A percentile compares a stretch with the other conserved stretches of the same genome.
These are phyloP conservation scores for Chaenocephalus aceratus DNA, from an alignment of 2,113 vertebrate genomes.

Conservation along the genomic window DNA sequence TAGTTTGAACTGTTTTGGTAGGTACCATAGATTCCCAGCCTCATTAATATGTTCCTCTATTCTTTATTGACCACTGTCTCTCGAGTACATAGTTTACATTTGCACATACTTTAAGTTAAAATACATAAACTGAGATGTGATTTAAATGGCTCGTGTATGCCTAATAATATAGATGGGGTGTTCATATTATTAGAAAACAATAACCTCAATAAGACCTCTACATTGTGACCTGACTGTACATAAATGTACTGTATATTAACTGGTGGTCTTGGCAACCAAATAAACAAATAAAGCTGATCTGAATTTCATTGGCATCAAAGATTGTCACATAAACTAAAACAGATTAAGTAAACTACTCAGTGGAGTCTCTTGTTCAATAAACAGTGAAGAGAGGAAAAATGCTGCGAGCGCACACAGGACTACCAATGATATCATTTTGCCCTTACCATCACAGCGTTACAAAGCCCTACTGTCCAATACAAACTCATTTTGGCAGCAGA, in stretches of 20 bases:
- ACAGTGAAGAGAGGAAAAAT: conserved; percentile 11
- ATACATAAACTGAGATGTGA: too few species aligned
- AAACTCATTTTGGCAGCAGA: conserved; percentile 50
- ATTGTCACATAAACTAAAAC: background rate
- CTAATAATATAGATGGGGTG: too few species aligned
- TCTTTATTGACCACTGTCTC: too few species aligned
- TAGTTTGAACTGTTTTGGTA: too few species aligned
- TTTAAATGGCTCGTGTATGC: too few species aligned
- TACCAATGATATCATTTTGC: conserved; percentile 21
- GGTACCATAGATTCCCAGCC: too few species aligned
- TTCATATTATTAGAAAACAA: too few species aligned
- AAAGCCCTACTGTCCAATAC: conserved; percentile 59
- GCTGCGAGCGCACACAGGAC: conserved; percentile 18
- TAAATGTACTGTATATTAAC: background rate
- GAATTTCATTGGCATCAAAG: background rate
- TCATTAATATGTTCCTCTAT: too few species aligned
- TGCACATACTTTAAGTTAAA: too few species aligned
- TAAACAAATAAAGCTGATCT: background rate
- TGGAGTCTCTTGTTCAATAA: conserved; percentile 7
- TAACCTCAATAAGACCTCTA: background rate
- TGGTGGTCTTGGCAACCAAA: background rate
- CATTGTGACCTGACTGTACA: background rate
- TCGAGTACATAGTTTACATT: too few species aligned
- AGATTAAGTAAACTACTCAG: background rate
- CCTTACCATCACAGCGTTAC: conserved; percentile 33